phyloP scores from a whole-genome alignment of 2,888 invertebrate genomes.

The Thymelicus sylvestris region DNA sequence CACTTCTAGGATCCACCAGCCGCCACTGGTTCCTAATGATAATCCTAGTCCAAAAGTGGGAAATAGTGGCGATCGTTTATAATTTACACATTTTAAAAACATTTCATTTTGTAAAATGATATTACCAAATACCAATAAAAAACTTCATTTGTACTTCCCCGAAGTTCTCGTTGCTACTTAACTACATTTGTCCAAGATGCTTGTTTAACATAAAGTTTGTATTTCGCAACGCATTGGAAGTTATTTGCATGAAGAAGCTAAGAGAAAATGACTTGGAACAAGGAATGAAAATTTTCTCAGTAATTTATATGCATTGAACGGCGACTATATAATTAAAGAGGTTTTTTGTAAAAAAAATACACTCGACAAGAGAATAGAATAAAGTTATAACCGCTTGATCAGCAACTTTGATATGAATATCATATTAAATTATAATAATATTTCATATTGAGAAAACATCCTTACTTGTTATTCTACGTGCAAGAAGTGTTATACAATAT shows the following conservation, averaged over 20 bases:
- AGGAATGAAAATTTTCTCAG: constrained; percentile 65
- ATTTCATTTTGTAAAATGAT: not conserved
- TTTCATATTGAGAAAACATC: too few relatives aligned
- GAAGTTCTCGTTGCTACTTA: constrained; percentile 47
- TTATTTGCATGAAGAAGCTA: constrained; percentile 70
- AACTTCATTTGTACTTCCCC: constrained; percentile 43
- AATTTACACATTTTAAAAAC: not conserved
- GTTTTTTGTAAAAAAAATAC: constrained; percentile 50
- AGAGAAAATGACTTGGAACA: constrained; percentile 68
- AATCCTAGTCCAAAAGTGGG: too few relatives aligned
- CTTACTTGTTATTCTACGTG: too few relatives aligned
- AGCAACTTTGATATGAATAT: not conserved
- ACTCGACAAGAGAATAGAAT: not conserved
- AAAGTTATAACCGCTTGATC: constrained; percentile 2
- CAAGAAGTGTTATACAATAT: too few relatives aligned
- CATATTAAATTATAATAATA: too few relatives aligned
- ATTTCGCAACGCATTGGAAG: constrained; percentile 56
- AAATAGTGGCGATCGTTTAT: too few relatives aligned
- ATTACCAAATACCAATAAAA: not conserved
- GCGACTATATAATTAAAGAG: constrained; percentile 68
- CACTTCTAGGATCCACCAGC: too few relatives aligned
- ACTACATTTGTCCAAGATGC: constrained; percentile 58
- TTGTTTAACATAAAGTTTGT: constrained; percentile 73
- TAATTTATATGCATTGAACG: constrained; percentile 79
- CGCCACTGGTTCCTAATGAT: too few relatives aligned